Evolutionary conservation across 2,113 vertebrate genomes (phyloP), one percentile per base, ranked within the genome.

Genomic region (Proteles cristata): DNA sequence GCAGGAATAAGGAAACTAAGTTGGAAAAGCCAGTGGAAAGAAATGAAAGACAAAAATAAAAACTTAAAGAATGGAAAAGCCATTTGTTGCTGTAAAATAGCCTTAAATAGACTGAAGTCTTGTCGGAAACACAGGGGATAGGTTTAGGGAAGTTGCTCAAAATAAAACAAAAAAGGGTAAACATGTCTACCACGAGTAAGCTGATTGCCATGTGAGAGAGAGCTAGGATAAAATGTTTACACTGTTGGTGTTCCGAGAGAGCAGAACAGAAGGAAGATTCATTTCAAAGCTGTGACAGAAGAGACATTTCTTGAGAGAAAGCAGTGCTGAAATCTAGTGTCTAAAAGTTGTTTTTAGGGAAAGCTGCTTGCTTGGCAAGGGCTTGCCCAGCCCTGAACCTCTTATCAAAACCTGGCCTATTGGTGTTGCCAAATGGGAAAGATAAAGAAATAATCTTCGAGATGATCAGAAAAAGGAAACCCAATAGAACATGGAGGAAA

Each of bases 401-500:
- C 19, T 73, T 11, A 31, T 5, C 16, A 33, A 71, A 61, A 23
- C 8, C n/a, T 2, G 31, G 21, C 16, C 68, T 14, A 21, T 2
- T 12, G 2, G n/a, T 31, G 28, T 17, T 11, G 2, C 28, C 15
- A 28, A 16, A 35, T 5, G 28, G 26, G 11, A 50, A n/a, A 83
- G 11, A 19, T 5, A 77, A 61, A 25, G 61, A 58, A 28, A n/a
- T 5, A 7, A 21, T 68, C 48, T 2, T 0, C 3, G 68, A 26
- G 4, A 2, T 3, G 3, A 31, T 63, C 8, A 2, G 61, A 23
- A 63, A 66, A 65, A 4, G 26, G 26, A 63, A 43, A n/a, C n/a
- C n/a, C 43, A 11, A 0, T 19, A 12, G 4, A 55, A 39, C 14
- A 2, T 1, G 1, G 26, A 31, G 4, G 12, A n/a, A 74, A 63